These are phyloP conservation scores for Zenarchopterus dispar DNA, from an alignment of 2,797 vertebrate genomes.

Conservation along the genomic window DNA sequence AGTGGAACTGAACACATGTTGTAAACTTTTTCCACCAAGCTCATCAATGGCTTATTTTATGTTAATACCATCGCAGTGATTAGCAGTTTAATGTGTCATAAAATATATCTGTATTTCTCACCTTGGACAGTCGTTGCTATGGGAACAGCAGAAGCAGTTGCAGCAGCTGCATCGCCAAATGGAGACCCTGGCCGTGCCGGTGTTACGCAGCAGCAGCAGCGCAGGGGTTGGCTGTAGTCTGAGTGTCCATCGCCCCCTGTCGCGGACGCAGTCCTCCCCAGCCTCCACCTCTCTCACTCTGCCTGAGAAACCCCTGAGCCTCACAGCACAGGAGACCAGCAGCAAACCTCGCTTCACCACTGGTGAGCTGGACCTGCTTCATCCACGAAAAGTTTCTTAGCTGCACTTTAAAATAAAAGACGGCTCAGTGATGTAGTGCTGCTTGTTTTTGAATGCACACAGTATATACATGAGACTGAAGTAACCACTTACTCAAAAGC, in stretches of 20 bases:
- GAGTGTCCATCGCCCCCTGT: constrained; percentile 86
- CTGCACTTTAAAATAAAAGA: not conserved
- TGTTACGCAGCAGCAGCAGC: constrained; percentile 61
- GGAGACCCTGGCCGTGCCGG: constrained; percentile 83
- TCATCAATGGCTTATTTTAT: too few relatives aligned
- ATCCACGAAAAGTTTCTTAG: not conserved
- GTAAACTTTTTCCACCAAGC: too few relatives aligned
- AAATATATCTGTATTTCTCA: not conserved
- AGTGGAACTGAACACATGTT: too few relatives aligned
- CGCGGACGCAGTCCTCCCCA: constrained; percentile 92
- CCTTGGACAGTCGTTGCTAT: constrained; percentile 83
- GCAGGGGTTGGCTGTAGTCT: constrained; percentile 27
- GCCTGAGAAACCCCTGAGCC: constrained; percentile 79
- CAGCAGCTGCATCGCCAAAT: constrained; percentile 88
- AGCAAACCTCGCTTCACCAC: constrained; percentile 80
- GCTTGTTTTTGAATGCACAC: too few relatives aligned
- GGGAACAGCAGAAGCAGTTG: constrained; percentile 92
- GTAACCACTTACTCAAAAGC: too few relatives aligned
- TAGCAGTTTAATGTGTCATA: too few relatives aligned
- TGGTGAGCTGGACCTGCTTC: constrained; percentile 33
- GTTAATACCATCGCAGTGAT: too few relatives aligned
- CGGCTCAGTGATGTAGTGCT: too few relatives aligned
- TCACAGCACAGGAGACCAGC: constrained; percentile 86
- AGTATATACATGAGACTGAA: too few relatives aligned
- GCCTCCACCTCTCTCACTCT: constrained; percentile 89